phyloP scores from a whole-genome alignment of 2,888 invertebrate genomes.

The Hymenopus coronatus region DNA sequence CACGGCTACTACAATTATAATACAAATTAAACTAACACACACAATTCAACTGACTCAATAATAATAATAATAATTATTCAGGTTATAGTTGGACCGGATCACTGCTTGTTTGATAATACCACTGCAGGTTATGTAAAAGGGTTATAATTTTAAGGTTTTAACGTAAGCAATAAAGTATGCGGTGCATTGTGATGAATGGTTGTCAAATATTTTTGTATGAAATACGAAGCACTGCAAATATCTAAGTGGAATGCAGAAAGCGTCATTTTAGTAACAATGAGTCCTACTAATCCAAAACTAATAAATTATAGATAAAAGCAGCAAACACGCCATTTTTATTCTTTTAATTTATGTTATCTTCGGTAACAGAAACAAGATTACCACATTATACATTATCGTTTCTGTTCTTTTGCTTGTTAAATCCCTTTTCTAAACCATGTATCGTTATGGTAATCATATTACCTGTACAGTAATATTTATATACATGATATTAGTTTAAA shows the following conservation, averaged over 20 bases:
- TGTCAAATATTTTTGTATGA: neutral
- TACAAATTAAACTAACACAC: neutral
- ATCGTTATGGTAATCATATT: neutral
- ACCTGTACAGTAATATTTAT: neutral
- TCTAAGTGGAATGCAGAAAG: neutral
- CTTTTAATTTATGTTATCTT: neutral
- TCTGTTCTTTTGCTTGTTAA: neutral
- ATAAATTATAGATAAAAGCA: neutral
- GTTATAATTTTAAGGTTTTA: neutral
- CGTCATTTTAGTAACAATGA: neutral
- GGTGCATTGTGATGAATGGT: neutral
- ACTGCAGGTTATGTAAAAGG: neutral
- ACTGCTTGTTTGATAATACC: slow-evolving; percentile 14
- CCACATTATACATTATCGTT: neutral
- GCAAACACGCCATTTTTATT: neutral
- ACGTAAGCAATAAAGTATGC: neutral
- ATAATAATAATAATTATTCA: neutral
- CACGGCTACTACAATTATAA: neutral
- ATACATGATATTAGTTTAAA: neutral
- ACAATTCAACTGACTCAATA: neutral
- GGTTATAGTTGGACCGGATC: slow-evolving; percentile 1
- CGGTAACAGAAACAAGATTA: neutral
- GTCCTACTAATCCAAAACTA: neutral
- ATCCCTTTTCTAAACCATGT: neutral
- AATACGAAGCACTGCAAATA: neutral